Evolutionary conservation across 2,113 vertebrate genomes (phyloP).

Genomic region (Kryptolebias marmoratus): DNA sequence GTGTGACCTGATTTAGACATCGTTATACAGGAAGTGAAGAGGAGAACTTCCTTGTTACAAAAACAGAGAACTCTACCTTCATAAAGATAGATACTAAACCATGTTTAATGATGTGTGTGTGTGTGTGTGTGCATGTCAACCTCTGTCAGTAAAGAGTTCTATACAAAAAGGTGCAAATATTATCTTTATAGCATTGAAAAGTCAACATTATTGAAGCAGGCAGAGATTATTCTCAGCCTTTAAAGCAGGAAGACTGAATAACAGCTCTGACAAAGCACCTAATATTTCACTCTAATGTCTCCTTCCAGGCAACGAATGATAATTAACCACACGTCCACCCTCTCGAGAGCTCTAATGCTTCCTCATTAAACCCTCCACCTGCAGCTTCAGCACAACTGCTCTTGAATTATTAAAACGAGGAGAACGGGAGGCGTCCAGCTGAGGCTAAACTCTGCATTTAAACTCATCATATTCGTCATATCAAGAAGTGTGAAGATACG

Average conservation of each 20-base stretch:
- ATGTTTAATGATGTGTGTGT: no score
- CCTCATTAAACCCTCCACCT: constrained; percentile 27
- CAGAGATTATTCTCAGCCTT: not conserved
- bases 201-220: not conserved
- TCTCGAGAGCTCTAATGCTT: constrained; percentile 41
- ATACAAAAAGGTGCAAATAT: not conserved
- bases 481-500: constrained; percentile 7
- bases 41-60: no score
- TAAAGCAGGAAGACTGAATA: not conserved
- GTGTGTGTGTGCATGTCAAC: not conserved
- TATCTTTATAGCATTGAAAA: not conserved
- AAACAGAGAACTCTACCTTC: no score
- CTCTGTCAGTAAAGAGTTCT: not conserved
- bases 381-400: constrained; percentile 27
- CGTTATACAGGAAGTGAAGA: no score
- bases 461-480: constrained; percentile 17
- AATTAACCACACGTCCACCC: constrained; percentile 17
- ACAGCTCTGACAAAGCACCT: not conserved
- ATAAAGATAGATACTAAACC: no score
- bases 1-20: no score
- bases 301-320: constrained; percentile 49
- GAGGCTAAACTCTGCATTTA: constrained; percentile 25
- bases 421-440: constrained; percentile 37
- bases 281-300: constrained; percentile 25
- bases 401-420: constrained; percentile 50